These are phyloP conservation scores for Colaptes auratus DNA, from an alignment of 2,113 vertebrate genomes.

Conservation along the genomic window DNA sequence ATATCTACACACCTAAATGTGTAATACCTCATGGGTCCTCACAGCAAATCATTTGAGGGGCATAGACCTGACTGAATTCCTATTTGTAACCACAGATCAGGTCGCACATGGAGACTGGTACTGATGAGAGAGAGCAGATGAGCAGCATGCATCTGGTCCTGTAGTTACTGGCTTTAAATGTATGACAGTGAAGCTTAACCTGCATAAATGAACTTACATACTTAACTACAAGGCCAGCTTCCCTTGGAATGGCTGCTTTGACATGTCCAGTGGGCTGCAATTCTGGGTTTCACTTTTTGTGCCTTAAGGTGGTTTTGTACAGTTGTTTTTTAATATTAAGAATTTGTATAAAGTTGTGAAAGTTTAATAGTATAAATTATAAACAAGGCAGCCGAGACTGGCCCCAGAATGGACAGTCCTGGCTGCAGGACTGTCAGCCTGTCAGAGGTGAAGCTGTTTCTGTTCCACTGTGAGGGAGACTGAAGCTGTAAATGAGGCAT, in stretches of 20 bases:
- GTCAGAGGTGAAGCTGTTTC: neutral
- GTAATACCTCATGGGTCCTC: neutral
- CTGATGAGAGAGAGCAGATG: neutral
- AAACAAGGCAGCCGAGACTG: neutral
- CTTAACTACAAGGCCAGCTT: slow-evolving; percentile 38
- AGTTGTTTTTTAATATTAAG: slow-evolving; percentile 25
- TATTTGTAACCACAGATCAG: neutral
- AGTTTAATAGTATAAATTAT: neutral
- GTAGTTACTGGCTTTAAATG: neutral
- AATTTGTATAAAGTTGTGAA: slow-evolving; percentile 32
- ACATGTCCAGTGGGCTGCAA: neutral
- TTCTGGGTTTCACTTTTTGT: slow-evolving; percentile 24
- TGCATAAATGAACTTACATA: neutral
- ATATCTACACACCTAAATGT: neutral
- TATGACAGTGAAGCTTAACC: neutral
- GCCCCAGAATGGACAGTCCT: neutral
- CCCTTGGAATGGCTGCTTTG: slow-evolving; percentile 42
- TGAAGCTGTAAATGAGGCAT: neutral
- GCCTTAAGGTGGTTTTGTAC: slow-evolving; percentile 59
- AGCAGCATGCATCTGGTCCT: neutral
- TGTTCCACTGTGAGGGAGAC: neutral
- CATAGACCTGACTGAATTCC: neutral
- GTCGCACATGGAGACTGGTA: neutral
- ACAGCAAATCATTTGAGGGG: neutral
- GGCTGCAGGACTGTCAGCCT: neutral